Evolutionary conservation across 2,888 invertebrate genomes (phyloP), one percentile per base, ranked within the genome.

Genomic region (Thecocarcelia acutangulata): DNA sequence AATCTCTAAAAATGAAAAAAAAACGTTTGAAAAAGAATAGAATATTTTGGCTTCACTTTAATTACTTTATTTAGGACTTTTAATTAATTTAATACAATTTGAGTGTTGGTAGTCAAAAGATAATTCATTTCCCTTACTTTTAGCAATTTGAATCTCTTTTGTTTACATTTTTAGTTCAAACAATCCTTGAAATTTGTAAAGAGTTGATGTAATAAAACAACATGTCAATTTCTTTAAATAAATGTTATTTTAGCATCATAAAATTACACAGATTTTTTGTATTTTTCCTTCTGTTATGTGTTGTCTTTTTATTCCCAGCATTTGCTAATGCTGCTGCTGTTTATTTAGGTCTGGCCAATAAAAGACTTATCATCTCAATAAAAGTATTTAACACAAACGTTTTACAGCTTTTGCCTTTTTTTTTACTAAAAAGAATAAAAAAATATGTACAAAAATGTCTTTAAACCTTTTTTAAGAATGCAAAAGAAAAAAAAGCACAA

Each of bases 301-400:
- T 64, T 42, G 64, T 37, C 66, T 82, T 73, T 81, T 76, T 74
- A 8, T n/a, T 37, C n/a, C 17, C 19, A 66, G 68, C 68, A 56
- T 33, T 56, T 40, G n/a, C 52, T 24, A 33, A 33, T 33, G 33
- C 12, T 50, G 9, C 52, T 42, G 11, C 54, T 68, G 79, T 82
- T 76, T 70, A 79, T 78, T 75, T 78, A 78, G 83, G 83, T 82
- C 76, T 68, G 83, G 84, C 84, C 83, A 84, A 84, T 84, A 84
- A 88, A 89, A 87, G 87, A 89, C 88, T 89, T 89, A 89, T 87
- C 88, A 89, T 88, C 89, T 88, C 89, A 89, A 89, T 89, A 89
- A 89, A 89, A 89, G 88, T 89, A 89, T 89, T 89, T 89, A 89
- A 89, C 89, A 89, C 89, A 89, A 89, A 86, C 89, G 89, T 88